A percentile compares a stretch with the other conserved stretches of the same genome.
Evolutionary conservation across 2,888 invertebrate genomes (phyloP).

Genomic region (Chirona hameri): DNA sequence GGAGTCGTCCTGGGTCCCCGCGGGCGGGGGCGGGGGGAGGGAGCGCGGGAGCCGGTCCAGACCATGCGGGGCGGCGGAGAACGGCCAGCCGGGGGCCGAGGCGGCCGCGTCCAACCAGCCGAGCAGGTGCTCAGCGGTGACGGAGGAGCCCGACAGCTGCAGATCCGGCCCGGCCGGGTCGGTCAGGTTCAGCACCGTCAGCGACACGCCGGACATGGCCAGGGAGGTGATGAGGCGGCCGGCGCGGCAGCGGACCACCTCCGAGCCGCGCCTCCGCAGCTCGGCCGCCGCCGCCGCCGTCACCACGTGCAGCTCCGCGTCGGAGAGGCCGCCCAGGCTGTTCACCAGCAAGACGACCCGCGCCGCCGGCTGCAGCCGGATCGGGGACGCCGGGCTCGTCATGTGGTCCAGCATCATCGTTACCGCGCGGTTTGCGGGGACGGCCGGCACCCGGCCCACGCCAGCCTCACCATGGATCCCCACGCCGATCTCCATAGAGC

Average conservation of each 20-base stretch:
- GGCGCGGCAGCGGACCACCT: slow-evolving; percentile 55
- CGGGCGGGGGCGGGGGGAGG: background rate
- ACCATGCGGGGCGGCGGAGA: background rate
- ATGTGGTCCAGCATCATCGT: slow-evolving; percentile 49
- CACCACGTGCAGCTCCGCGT: slow-evolving; percentile 70
- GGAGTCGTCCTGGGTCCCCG: background rate
- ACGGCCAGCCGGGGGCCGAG: slow-evolving; percentile 57
- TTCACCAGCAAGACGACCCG: slow-evolving; percentile 66
- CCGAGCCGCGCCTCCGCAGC: slow-evolving; percentile 48
- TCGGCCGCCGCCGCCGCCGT: slow-evolving; percentile 61
- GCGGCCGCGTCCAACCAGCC: slow-evolving; percentile 58
- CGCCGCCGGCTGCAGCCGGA: slow-evolving; percentile 44
- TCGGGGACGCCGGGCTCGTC: slow-evolving; percentile 45
- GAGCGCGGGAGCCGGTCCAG: background rate
- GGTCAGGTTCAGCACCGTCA: slow-evolving; percentile 56
- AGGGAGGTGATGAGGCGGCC: slow-evolving; percentile 67
- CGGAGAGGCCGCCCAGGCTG: slow-evolving; percentile 71
- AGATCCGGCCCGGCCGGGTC: background rate
- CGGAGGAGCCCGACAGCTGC: background rate
- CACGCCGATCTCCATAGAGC: slow-evolving; percentile 65
- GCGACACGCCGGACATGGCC: slow-evolving; percentile 71
- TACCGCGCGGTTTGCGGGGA: slow-evolving; percentile 48
- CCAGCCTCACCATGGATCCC: slow-evolving; percentile 57
- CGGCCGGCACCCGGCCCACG: slow-evolving; percentile 47
- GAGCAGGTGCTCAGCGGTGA: slow-evolving; percentile 52